Percentiles rank a stretch among this genome's conserved stretches.
phyloP scores from a whole-genome alignment of 1,140 invertebrate species.

The Drosophila tropicalis region DNA sequence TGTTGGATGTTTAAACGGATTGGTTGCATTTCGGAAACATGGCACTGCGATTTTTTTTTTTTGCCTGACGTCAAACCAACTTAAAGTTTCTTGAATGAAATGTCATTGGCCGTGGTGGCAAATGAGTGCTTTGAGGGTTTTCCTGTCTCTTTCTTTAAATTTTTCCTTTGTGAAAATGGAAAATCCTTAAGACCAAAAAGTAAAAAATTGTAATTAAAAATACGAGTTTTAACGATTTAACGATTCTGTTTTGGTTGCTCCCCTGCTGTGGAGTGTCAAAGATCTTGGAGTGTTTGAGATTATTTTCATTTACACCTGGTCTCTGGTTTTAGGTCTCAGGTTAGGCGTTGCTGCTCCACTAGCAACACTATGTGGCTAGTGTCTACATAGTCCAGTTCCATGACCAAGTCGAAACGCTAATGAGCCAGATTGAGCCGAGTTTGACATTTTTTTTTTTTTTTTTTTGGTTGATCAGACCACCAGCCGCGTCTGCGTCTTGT shows the following conservation, averaged over 20 bases:
- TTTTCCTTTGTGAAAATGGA: not conserved
- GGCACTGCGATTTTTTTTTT: no score
- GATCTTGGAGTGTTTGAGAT: conserved; percentile 59
- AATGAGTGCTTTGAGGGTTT: no score
- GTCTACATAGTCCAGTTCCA: conserved; percentile 40
- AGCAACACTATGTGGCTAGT: conserved; percentile 4
- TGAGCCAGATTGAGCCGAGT: conserved; percentile 56
- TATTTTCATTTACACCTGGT: conserved; percentile 78
- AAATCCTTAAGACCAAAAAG: conserved; percentile 14
- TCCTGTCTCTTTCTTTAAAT: no score
- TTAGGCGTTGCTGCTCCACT: conserved; percentile 2
- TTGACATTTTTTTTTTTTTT: conserved; percentile 65
- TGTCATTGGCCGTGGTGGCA: conserved; percentile 17
- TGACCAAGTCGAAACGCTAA: conserved; percentile 57
- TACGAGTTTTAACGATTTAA: conserved; percentile 44
- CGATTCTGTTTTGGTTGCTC: conserved; percentile 11
- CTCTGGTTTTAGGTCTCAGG: conserved; percentile 21
- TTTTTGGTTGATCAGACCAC: conserved; percentile 49
- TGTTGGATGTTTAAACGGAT: conserved; percentile 65
- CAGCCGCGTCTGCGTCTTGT: conserved; percentile 50
- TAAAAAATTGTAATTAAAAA: conserved; percentile 65
- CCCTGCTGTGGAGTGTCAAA: conserved; percentile 56
- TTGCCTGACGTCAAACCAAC: no score
- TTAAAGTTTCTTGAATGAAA: conserved; percentile 50
- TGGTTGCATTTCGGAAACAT: conserved; percentile 32